Base-by-base conservation (phyloP, 2,888 invertebrate genomes). In the Nyleta sp. region DNA sequence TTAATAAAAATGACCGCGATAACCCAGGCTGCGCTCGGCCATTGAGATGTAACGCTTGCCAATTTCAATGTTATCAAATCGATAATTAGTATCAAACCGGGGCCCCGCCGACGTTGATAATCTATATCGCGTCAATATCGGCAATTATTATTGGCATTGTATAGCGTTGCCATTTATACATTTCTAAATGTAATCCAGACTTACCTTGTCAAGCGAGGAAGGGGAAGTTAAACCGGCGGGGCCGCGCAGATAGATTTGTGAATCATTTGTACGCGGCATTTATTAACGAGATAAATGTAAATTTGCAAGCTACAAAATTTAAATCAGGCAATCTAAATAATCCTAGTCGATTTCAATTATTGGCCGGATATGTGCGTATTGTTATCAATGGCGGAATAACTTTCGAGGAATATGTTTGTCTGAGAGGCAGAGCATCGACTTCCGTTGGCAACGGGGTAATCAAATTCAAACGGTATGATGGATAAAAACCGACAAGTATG, bases 141-240 rank as follows among this genome's bases (percentile, higher is more conserved):
- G 20, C 52, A 20, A 59, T 70, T 57, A 70, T 70, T 70, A 70
- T 70, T 59, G 57, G 40, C 48, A 57, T 59, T 59, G 59, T 70
- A 48, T 50, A 59, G 13, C 38, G 17, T 40, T 40, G 31, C 57
- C 22, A 70, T 70, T 70, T 59, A 59, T 70, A 50, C 38, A 70
- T 70, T 50, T 59, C 59, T 44, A 55, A 31, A 38, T 40, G 59
- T 59, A 70, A 70, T 70, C 57, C 57, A 24, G 68, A 70, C 59
- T 70, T 70, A 68, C 38, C 20, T 59, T 57, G 57, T 59, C 57
- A 59, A 17, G 5, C 22, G 35, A 40, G 17, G 57, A n/a, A 18
- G n/a, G 22, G 28, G n/a, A 31, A 57, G 48, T 57, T 57, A 59
- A 57, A 59, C 55, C 33, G 17, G 22, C 13, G 10, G 42, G 13